A percentile compares a stretch with the other conserved stretches of the same genome.
Conservation (phyloP, 2,797 vertebrate genomes). For the Manis crassicaudata region DNA sequence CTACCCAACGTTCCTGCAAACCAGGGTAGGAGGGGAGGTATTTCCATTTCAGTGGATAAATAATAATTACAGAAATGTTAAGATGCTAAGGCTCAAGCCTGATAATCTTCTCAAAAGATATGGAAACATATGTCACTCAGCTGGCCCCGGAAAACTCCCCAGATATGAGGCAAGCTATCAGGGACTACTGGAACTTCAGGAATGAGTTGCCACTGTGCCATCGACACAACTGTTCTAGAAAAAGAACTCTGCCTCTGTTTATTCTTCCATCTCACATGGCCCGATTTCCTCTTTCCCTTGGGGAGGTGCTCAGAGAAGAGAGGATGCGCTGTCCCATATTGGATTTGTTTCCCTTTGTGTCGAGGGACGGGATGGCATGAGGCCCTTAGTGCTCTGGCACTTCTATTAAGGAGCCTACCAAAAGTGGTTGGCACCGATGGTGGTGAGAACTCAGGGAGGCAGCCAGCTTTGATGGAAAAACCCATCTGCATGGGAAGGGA, state of each 20-base stretch:
- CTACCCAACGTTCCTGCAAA: conserved; percentile 42
- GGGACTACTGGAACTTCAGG: background rate
- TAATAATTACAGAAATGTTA: conserved; percentile 64
- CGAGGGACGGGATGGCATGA: background rate
- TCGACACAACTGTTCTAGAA: background rate
- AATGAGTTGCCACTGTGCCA: background rate
- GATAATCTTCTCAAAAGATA: conserved; percentile 19
- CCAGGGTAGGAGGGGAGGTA: conserved; percentile 52
- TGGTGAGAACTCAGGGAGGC: accelerated
- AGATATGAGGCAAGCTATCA: background rate
- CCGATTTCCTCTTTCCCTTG: background rate
- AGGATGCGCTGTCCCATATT: background rate
- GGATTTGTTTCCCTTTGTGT: background rate
- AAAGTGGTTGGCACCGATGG: background rate
- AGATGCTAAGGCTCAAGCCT: background rate
- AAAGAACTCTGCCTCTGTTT: background rate
- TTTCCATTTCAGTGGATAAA: conserved; percentile 70
- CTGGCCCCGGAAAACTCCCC: background rate
- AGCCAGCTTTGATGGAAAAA: background rate
- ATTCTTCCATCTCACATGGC: background rate
- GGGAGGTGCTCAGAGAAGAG: background rate
- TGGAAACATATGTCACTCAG: background rate
- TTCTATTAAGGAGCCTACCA: conserved; percentile 14
- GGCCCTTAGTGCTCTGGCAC: background rate
- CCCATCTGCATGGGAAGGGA: background rate